These are phyloP conservation scores for Panzeria rudis DNA, from an alignment of 2,888 invertebrate genomes.

Conservation along the genomic window DNA sequence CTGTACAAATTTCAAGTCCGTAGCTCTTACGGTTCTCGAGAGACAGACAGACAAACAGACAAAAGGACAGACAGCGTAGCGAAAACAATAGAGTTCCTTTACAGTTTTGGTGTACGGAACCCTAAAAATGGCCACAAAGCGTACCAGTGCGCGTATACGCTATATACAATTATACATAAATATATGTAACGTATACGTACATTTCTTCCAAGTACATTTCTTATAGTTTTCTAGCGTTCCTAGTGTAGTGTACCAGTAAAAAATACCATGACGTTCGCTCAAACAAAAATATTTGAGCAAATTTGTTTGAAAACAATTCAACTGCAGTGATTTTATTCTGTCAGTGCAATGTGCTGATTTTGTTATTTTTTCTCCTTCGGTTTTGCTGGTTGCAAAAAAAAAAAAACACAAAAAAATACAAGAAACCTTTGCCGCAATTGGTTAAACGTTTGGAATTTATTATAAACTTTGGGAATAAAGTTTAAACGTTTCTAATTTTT, in stretches of 20 bases:
- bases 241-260: neutral
- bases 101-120: too few relatives aligned
- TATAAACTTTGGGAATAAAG: slow-evolving; percentile 56
- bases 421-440: slow-evolving; percentile 55
- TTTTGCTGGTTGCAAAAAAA: slow-evolving; percentile 1
- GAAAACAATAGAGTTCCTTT: too few relatives aligned
- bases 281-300: neutral
- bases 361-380: slow-evolving; percentile 10
- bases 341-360: slow-evolving; percentile 23
- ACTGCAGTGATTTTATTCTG: slow-evolving; percentile 29
- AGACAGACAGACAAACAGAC: too few relatives aligned
- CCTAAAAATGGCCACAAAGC: too few relatives aligned
- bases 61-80: too few relatives aligned
- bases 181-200: too few relatives aligned
- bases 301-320: slow-evolving; percentile 56
- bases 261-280: neutral
- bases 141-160: too few relatives aligned
- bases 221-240: neutral
- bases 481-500: slow-evolving; percentile 59
- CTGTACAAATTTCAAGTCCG: too few relatives aligned
- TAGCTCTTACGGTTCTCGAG: too few relatives aligned
- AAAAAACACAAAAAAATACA: neutral
- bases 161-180: too few relatives aligned
- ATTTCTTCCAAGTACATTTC: too few relatives aligned
- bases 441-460: slow-evolving; percentile 60